These are phyloP conservation scores for Prunella fulvescens DNA, from an alignment of 2,113 vertebrate genomes.

Conservation along the genomic window DNA sequence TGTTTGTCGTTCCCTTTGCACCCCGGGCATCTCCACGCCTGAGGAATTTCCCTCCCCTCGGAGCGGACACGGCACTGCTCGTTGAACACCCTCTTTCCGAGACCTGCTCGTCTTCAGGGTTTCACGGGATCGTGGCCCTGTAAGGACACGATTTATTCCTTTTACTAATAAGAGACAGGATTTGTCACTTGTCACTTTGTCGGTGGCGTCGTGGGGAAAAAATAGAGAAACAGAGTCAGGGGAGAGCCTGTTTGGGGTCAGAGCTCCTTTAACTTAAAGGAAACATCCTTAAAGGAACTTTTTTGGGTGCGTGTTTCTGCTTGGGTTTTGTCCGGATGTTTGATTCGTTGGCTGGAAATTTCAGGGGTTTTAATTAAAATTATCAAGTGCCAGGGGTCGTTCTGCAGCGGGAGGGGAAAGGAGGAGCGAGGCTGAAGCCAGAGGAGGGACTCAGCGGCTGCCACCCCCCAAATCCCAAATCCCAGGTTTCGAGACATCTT, in stretches of 20 bases:
- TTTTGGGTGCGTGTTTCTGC: background rate
- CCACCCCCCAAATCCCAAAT: background rate
- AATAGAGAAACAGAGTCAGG: background rate
- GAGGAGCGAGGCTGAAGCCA: background rate
- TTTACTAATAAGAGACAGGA: too few species aligned
- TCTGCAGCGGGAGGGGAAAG: background rate
- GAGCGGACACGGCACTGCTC: background rate
- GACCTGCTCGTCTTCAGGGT: accelerated
- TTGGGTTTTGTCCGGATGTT: background rate
- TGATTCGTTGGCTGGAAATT: background rate
- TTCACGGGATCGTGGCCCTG: background rate
- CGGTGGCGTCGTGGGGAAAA: accelerated
- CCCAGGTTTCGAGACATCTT: background rate
- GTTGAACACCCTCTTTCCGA: background rate
- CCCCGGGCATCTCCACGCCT: background rate
- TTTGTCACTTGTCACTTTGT: background rate
- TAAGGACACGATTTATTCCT: background rate
- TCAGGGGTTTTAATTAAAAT: background rate
- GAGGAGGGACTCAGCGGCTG: background rate
- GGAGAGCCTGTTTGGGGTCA: too few species aligned
- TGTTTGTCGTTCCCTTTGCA: background rate
- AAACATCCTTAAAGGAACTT: too few species aligned
- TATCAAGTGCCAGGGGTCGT: accelerated
- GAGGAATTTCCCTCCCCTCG: background rate
- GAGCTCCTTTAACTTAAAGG: background rate